Base-by-base conservation (phyloP, 2,113 vertebrate genomes). In the Thymallus thymallus region DNA sequence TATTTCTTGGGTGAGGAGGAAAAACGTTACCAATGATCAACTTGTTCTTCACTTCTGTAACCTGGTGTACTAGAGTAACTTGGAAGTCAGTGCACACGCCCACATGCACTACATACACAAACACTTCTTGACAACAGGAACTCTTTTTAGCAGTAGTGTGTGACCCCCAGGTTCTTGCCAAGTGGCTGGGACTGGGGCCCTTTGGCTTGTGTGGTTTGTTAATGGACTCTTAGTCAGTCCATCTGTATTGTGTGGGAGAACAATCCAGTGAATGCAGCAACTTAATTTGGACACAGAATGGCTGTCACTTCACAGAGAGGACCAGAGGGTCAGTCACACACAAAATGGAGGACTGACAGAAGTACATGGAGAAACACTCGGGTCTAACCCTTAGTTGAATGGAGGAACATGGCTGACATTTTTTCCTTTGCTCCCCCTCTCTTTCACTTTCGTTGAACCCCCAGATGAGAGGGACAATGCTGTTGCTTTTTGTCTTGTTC, bases 231-330 rank as follows among this genome's bases (percentile, higher is more conserved):
- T 76, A 87, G 85, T 87, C 80, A 95, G 92, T 95, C 91, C 92
- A 94, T 96, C 95, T 85, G 88, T 81, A 93, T 97, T 96, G 93
- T 95, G 85, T 88, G 77, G 77, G 85, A 88, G 92, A 87, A 92
- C 92, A 93, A 91, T 87, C 84, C 85, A 69, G 83, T 94, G 93
- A 96, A 95, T 94, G 89, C 90, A 83, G 88, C 93, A 96, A 95
- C 96, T 97, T 94, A 96, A 97, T 97, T 93, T 93, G 88, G 87
- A 18, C 20, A 72, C 77, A 89, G 89, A 96, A 94, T 93, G 92
- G 94, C 91, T 91, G 88, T 82, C 89, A 89, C 91, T 94, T 91
- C 87, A 86, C 80, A 86, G 88, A 82, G 90, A 91, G 90, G 88
- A 90, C 72, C 88, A 86, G 88, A 89, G 89, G 89, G 90, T 90